Evolutionary conservation across 1,140 invertebrate species (phyloP), one percentile per base, ranked within the genome.

Genomic region (Drosophila tropicalis): DNA sequence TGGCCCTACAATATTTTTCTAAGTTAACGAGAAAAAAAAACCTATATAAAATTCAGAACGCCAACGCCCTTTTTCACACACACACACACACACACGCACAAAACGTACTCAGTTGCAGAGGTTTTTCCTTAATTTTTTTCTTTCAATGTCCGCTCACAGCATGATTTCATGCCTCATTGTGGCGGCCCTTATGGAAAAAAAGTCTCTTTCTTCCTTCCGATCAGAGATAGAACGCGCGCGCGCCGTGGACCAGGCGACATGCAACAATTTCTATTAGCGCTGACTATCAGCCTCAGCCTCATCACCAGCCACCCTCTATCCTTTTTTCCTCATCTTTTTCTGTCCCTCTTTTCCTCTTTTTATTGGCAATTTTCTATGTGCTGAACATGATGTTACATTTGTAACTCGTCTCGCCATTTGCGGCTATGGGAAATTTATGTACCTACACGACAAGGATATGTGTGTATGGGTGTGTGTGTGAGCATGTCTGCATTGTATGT

Each of bases 181-280:
- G 67, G 61, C 62, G 74, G 56, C 70, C 58, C 58, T 25, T 25
- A 79, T 67, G 69, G 66, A 70, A 44, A 54, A 65, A 51, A 9
- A 66, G 57, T 77, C 61, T 56, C 32, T 54, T 55, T 56, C 32
- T 54, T 55, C 56, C 62, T 66, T 76, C 71, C 60, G 82, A 86
- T 86, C 54, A 36, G 58, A 82, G 83, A 87, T 87, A 82, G 83
- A 29, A 62, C 54, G 69, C 65, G 55, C 63, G 44, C 63, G 39
- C 34, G 32, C 25, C 57, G 57, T 76, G 77, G 62, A 66, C 62
- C 58, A 61, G 39, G 62, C 57, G 51, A 73, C 67, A 77, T 75
- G 78, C 78, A 81, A 86, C 83, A 86, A 79, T 79, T 86, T 87
- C 83, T 82, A 85, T 86, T 85, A 74, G 74, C 57, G 41, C 57